These are phyloP conservation scores for Fukomys damarensis DNA, from an alignment of 2,113 vertebrate species.

Conservation along the genomic window DNA sequence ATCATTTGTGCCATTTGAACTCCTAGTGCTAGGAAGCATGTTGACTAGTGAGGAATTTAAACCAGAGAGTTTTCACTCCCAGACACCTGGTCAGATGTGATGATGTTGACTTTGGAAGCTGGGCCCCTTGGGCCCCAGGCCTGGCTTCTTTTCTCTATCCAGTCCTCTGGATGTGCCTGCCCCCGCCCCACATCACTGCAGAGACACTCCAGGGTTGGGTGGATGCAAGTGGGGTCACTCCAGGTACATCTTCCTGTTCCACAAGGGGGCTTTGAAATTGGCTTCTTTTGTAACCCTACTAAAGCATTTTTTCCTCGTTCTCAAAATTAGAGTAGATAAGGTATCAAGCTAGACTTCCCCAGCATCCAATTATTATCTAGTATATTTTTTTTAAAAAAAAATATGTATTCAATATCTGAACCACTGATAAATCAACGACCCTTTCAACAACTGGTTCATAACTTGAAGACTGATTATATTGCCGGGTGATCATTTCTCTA, in stretches of 20 bases:
- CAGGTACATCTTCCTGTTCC: not conserved
- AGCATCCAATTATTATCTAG: not conserved
- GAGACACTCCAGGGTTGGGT: accelerated
- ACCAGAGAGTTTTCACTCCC: not conserved
- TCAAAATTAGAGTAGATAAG: not conserved
- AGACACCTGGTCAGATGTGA: too few relatives aligned
- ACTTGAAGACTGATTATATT: not conserved
- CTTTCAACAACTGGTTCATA: not conserved
- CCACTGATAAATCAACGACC: not conserved
- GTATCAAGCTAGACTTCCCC: not conserved
- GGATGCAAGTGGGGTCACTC: not conserved
- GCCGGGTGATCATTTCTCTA: not conserved
- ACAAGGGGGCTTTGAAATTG: not conserved
- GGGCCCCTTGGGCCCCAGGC: not conserved
- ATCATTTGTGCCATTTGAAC: not conserved
- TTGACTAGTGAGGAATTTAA: not conserved
- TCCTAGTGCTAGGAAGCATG: not conserved
- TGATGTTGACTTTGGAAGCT: not conserved
- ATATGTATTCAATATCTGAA: not conserved
- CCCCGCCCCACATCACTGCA: accelerated
- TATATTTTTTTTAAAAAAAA: not conserved
- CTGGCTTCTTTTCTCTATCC: not conserved
- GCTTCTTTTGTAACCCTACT: not conserved
- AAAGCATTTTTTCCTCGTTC: not conserved
- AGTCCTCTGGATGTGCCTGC: not conserved